Evolutionary conservation across 2,113 vertebrate species (phyloP), one percentile per base, ranked within the genome.

Genomic region (Platysteira castanea): DNA sequence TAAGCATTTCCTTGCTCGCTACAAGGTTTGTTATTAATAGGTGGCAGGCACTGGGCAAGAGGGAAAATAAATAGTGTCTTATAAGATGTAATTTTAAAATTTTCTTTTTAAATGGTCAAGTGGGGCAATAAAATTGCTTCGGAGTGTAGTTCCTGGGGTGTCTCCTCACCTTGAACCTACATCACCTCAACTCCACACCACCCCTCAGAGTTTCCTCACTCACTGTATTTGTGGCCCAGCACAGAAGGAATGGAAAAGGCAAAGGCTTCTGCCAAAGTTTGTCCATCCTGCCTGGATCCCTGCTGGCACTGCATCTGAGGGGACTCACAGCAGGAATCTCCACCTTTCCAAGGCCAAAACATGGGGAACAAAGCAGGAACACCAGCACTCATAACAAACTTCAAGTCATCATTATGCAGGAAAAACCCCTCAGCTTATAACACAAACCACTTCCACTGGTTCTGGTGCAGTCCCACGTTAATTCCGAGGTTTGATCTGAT

Each of bases 241-340:
- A 13, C 60, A 53, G 31, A 16, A 75, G 27, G 16, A 31, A 33
- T 4, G 5, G 68, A 59, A 63, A 9, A 71, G 35, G 19, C 8
- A 30, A 39, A 77, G 13, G 24, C 2, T 18, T 59, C 61, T 54
- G 37, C 46, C 37, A 15, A 37, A 33, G 16, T 6, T 15, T 21
- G 31, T 6, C 19, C 31, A 14, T 5, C 52, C 52, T 19, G 24
- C 2, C 1, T 3, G 30, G 46, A 27, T 42, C 23, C 52, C 39
- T 39, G 3, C 7, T 1, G 0, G 17, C 13, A 28, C 14, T 10
- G n/a, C 2, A 7, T 6, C 68, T 9, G 3, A 7, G 21, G 41
- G 53, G 19, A 10, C 2, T 30, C 1, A 1, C 56, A 60, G 75
- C 35, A 71, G 70, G 52, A 33, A 90, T 47, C 69, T 27, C 0